phyloP scores from a whole-genome alignment of 2,797 vertebrate genomes.

The Craterocephalus amniculus region DNA sequence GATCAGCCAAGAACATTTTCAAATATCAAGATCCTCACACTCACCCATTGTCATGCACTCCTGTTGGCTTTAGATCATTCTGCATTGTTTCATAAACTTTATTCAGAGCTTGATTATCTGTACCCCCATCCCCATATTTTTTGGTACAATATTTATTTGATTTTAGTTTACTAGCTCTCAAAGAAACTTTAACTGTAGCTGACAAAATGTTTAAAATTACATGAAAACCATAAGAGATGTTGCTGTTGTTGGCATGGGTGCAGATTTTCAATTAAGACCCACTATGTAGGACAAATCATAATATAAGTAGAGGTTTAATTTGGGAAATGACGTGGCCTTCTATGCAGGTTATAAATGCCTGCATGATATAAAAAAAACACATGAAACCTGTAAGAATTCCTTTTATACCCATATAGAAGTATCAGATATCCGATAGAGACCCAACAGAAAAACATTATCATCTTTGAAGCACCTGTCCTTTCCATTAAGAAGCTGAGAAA shows the following conservation, averaged over 20 bases:
- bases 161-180: background rate
- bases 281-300: background rate
- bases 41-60: background rate
- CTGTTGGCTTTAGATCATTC: background rate
- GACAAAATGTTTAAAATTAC: background rate
- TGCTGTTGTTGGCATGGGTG: background rate
- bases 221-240: background rate
- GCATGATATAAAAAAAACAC: background rate
- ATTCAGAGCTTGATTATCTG: background rate
- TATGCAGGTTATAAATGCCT: background rate
- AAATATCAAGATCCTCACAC: background rate
- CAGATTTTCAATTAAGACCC: background rate
- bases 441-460: constrained; percentile 53
- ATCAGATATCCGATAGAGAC: constrained; percentile 40
- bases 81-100: background rate
- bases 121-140: background rate
- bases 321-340: background rate
- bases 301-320: too few relatives aligned
- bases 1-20: too few relatives aligned
- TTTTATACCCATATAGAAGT: constrained; percentile 3
- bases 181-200: background rate
- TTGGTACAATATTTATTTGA: background rate
- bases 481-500: constrained; percentile 68
- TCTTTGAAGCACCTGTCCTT: constrained; percentile 69
- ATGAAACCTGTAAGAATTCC: background rate